These are phyloP conservation scores for Dicentrarchus labrax DNA, from an alignment of 2,113 vertebrate species.

Conservation along the genomic window DNA sequence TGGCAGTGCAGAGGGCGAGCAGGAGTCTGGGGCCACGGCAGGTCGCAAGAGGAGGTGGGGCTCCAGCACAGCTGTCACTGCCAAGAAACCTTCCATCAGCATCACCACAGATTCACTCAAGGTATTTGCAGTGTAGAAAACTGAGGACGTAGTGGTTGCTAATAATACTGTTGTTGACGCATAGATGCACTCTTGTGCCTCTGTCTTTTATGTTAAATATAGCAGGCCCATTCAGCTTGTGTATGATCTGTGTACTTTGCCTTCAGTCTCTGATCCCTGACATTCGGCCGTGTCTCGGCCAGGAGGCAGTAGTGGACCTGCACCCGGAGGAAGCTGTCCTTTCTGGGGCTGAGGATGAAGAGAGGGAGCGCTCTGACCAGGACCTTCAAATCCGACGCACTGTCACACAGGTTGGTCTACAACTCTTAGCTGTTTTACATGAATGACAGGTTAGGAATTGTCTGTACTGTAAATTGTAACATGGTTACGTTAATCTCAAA, in stretches of 20 bases:
- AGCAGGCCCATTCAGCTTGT: not conserved
- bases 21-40: constrained; percentile 81
- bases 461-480: not conserved
- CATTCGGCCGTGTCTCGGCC: constrained; percentile 84
- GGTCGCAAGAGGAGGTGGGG: constrained; percentile 93
- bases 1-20: constrained; percentile 79
- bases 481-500: not conserved
- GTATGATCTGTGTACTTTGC: not conserved
- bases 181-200: not conserved
- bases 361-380: constrained; percentile 84
- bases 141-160: not conserved
- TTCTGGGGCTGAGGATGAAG: constrained; percentile 89
- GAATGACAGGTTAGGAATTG: not conserved
- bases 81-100: constrained; percentile 94
- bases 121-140: constrained; percentile 73
- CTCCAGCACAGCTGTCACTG: constrained; percentile 89
- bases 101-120: constrained; percentile 95
- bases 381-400: constrained; percentile 93
- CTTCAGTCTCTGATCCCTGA: constrained; percentile 92
- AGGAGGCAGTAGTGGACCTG: constrained; percentile 91
- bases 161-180: not conserved
- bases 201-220: not conserved
- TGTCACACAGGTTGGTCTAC: constrained; percentile 88
- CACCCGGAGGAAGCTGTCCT: constrained; percentile 90
- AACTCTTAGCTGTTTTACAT: not conserved